phyloP scores from a whole-genome alignment of 2,113 vertebrate species.

The Neodon shergylaensis region DNA sequence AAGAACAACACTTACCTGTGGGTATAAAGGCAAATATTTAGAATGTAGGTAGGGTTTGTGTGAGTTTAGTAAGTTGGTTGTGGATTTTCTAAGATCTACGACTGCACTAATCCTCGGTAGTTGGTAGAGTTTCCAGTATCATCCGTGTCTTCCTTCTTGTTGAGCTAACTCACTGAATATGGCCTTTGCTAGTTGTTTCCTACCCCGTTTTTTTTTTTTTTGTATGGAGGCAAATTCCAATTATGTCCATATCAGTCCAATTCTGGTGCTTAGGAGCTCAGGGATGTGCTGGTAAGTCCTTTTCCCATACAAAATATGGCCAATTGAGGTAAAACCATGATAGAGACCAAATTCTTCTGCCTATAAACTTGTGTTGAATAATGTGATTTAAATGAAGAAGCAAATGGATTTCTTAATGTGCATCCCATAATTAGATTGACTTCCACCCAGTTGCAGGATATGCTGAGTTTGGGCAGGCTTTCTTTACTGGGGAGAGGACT shows the following conservation, averaged over 20 bases:
- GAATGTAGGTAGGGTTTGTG: background rate
- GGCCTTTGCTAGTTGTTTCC: background rate
- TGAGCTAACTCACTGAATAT: background rate
- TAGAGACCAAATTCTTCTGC: slow-evolving; percentile 31
- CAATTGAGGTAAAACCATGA: background rate
- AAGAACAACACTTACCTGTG: background rate
- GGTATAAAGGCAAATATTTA: background rate
- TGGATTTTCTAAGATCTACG: background rate
- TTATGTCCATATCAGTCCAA: background rate
- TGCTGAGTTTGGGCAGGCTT: background rate
- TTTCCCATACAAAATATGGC: slow-evolving; percentile 24
- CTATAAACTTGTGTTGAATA: slow-evolving; percentile 9
- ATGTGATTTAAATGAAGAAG: slow-evolving; percentile 32
- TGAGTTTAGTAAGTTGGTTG: background rate
- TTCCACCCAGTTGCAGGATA: background rate
- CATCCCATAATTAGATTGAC: background rate
- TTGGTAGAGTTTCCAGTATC: background rate
- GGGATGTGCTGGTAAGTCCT: background rate
- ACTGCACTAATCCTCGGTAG: background rate
- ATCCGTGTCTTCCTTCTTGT: background rate
- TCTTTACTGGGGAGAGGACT: background rate
- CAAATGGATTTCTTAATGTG: slow-evolving; percentile 16
- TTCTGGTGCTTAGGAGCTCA: background rate
- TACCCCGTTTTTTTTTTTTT: background rate
- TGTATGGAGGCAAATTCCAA: background rate